These are phyloP conservation scores for Saccostrea glomerata DNA, from an alignment of 1,140 invertebrate genomes.

Conservation along the genomic window DNA sequence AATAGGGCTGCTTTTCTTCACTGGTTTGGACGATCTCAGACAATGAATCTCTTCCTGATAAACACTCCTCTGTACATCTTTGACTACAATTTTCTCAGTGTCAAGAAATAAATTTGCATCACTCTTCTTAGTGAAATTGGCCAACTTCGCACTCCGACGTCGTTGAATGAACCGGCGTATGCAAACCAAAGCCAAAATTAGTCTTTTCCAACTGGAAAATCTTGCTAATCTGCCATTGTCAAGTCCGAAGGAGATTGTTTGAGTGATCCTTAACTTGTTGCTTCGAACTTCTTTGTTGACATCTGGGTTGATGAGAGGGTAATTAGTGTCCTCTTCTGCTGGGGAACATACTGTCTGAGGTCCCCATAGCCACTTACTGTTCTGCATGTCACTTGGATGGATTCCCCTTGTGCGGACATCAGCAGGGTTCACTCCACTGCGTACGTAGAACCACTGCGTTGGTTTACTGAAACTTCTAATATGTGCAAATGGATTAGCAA, in stretches of 20 bases:
- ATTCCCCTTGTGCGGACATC: slow-evolving; percentile 38
- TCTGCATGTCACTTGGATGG: not conserved
- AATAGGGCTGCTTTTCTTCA: not conserved
- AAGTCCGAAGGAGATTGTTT: not conserved
- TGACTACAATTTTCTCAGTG: slow-evolving; percentile 40
- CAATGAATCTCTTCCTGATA: not conserved
- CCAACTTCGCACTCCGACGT: not conserved
- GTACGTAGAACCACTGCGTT: slow-evolving; percentile 39
- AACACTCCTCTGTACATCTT: not conserved
- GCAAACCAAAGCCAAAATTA: slow-evolving; percentile 16
- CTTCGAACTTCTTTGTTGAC: too few relatives aligned
- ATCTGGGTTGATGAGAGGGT: too few relatives aligned
- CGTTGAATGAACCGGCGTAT: not conserved
- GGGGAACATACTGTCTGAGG: not conserved
- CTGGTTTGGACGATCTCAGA: not conserved
- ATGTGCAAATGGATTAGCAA: slow-evolving; percentile 27
- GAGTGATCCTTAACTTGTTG: not conserved
- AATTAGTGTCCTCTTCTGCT: not conserved
- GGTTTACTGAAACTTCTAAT: slow-evolving; percentile 42
- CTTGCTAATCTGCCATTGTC: slow-evolving; percentile 8
- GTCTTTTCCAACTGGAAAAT: slow-evolving; percentile 4
- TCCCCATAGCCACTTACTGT: not conserved
- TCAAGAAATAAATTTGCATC: slow-evolving; percentile 19
- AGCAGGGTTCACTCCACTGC: slow-evolving; percentile 34
- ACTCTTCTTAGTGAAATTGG: not conserved